Conservation (phyloP, 1,140 invertebrate species). For the Nasonia longicornis region DNA sequence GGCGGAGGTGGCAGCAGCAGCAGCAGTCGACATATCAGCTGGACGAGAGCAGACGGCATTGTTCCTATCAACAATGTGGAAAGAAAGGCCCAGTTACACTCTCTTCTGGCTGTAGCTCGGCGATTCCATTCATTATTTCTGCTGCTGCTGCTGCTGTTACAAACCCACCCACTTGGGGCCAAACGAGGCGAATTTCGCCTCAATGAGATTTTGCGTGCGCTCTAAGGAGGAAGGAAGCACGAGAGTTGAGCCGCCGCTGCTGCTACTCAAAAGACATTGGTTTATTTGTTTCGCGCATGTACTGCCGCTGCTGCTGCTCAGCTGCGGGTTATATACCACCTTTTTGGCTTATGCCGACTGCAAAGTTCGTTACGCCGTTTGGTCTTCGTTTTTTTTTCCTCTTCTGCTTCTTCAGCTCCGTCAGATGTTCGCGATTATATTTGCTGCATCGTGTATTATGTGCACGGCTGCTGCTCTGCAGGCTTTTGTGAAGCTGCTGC, state of each 20-base stretch:
- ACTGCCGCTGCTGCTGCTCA: neutral
- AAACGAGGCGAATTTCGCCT: conserved; percentile 17
- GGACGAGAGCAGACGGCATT: conserved; percentile 18
- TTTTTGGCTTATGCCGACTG: neutral
- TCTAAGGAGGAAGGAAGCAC: neutral
- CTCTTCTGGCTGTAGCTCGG: neutral
- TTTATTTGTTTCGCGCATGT: neutral
- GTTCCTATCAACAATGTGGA: conserved; percentile 28
- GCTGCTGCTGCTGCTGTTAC: neutral
- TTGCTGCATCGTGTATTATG: conserved; percentile 8
- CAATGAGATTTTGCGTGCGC: neutral
- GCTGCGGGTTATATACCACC: neutral
- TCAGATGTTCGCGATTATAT: conserved; percentile 35
- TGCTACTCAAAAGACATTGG: too few relatives aligned
- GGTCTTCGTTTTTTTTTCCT: neutral
- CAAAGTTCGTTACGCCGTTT: conserved; percentile 22
- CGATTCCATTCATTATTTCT: neutral
- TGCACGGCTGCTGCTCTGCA: too few relatives aligned
- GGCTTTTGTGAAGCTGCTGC: too few relatives aligned
- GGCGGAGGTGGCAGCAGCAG: conserved; percentile 13
- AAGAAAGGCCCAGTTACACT: neutral
- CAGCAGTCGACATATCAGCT: conserved; percentile 21
- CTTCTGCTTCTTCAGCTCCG: neutral
- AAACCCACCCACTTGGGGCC: neutral
- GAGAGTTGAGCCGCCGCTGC: neutral